A percentile compares a stretch with the other conserved stretches of the same genome.
These are phyloP conservation scores for Anneissia japonica DNA, from an alignment of 35 echinoderm and acorn worm genomes.

Conservation along the genomic window DNA sequence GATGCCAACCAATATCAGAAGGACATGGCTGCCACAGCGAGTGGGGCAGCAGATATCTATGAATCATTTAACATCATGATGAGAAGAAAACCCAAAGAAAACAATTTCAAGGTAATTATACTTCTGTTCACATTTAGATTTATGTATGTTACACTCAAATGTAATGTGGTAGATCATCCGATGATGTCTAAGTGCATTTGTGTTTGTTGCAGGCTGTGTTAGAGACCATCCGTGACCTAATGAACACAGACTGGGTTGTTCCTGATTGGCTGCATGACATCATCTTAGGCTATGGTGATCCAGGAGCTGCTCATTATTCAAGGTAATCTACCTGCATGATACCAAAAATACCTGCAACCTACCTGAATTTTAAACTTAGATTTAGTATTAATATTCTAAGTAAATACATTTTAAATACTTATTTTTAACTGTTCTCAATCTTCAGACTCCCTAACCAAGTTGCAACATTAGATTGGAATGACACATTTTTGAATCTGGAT, in stretches of 20 bases:
- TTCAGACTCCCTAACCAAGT: slow-evolving; percentile 61
- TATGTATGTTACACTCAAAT: too few relatives aligned
- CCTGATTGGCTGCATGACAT: slow-evolving; percentile 98
- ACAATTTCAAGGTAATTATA: slow-evolving; percentile 96
- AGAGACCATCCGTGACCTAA: slow-evolving; percentile 94
- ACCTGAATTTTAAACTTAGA: too few relatives aligned
- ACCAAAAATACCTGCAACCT: too few relatives aligned
- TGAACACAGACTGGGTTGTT: slow-evolving; percentile 97
- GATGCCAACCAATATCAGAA: slow-evolving; percentile 97
- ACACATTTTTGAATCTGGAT: slow-evolving; percentile 70
- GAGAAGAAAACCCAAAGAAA: slow-evolving; percentile 97
- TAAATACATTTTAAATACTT: background rate
- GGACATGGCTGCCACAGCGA: slow-evolving; percentile 81
- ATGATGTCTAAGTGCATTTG: background rate
- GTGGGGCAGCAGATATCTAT: slow-evolving; percentile 62
- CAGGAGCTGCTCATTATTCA: slow-evolving; percentile 93
- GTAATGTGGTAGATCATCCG: background rate
- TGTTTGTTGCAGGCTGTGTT: slow-evolving; percentile 70
- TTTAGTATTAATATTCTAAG: background rate
- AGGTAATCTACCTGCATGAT: slow-evolving; percentile 33
- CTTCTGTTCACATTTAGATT: too few relatives aligned
- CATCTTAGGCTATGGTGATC: slow-evolving; percentile 92
- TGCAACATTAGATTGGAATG: slow-evolving; percentile 70
- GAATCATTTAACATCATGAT: slow-evolving; percentile 96
- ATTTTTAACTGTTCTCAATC: background rate